Percentiles rank a stretch among this genome's conserved stretches.
These are phyloP conservation scores for Leptinotarsa tumamoca DNA, from an alignment of 2,888 invertebrate species.

Conservation along the genomic window DNA sequence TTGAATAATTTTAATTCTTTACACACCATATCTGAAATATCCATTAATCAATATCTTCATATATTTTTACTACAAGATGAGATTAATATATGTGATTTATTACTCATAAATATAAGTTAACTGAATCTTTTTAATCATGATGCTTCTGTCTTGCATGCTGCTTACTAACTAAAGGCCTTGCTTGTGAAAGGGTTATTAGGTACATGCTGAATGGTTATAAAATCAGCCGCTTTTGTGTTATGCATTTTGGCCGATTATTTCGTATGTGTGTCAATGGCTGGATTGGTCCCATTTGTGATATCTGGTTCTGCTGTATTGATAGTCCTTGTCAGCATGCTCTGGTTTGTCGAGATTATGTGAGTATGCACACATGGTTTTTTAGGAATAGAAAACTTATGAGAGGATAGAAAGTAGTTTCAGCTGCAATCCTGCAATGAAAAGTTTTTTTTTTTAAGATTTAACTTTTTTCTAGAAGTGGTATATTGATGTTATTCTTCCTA, in stretches of 20 bases:
- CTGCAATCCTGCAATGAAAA: not conserved
- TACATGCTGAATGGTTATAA: slow-evolving; percentile 66
- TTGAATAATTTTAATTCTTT: too few species aligned
- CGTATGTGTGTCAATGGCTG: slow-evolving; percentile 66
- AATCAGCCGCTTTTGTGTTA: slow-evolving; percentile 69
- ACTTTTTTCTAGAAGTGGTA: too few species aligned
- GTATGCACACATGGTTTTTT: slow-evolving; percentile 17
- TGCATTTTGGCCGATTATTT: slow-evolving; percentile 53
- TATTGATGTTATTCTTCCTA: too few species aligned
- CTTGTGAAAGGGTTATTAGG: slow-evolving; percentile 58
- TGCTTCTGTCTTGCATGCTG: slow-evolving; percentile 44
- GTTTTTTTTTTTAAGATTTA: not conserved
- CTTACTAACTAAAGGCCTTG: slow-evolving; percentile 54
- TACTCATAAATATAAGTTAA: too few species aligned
- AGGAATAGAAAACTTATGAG: not conserved
- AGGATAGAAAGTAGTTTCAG: too few species aligned
- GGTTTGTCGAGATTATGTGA: slow-evolving; percentile 64
- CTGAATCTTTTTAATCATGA: not conserved
- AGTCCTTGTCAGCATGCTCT: slow-evolving; percentile 74
- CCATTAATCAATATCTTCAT: too few species aligned
- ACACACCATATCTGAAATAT: too few species aligned
- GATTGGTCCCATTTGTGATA: slow-evolving; percentile 60
- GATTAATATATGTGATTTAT: too few species aligned
- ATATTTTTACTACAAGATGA: too few species aligned
- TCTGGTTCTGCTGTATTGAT: slow-evolving; percentile 68